Evolutionary conservation across 2,888 invertebrate species (phyloP).

Genomic region (Chrysina gloriosa): DNA sequence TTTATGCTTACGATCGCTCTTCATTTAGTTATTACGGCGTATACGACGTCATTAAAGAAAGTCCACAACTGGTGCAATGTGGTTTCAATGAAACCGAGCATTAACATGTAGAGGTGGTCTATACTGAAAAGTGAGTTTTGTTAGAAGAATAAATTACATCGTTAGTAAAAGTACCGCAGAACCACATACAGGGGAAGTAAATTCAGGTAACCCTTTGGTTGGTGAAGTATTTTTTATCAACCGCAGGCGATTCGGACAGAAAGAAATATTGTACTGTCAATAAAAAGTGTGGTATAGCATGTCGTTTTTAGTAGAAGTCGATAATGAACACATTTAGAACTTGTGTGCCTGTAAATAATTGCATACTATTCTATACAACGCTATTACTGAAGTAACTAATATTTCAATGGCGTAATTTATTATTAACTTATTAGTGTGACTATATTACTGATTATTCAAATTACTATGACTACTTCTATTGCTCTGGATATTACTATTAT

Average conservation of each 20-base stretch:
- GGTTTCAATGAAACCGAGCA: neutral
- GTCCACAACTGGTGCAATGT: slow-evolving; percentile 29
- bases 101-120: neutral
- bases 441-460: no score
- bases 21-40: slow-evolving; percentile 55
- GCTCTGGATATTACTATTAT: no score
- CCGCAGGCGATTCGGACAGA: neutral
- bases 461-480: no score
- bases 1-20: slow-evolving; percentile 54
- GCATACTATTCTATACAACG: no score
- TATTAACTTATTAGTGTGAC: no score
- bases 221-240: neutral
- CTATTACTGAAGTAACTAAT: no score
- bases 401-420: no score
- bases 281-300: no score
- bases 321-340: no score
- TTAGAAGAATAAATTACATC: slow-evolving; percentile 9
- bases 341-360: no score
- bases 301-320: no score
- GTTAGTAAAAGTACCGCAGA: slow-evolving; percentile 5
- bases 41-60: slow-evolving; percentile 50
- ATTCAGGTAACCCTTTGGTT: slow-evolving; percentile 1
- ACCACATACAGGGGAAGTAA: neutral
- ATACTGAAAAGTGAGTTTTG: slow-evolving; percentile 14
- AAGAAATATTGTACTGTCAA: no score